Evolutionary conservation across 37 sponge, comb jelly and placozoan genomes (phyloP).

Genomic region (Ianthella basta): DNA sequence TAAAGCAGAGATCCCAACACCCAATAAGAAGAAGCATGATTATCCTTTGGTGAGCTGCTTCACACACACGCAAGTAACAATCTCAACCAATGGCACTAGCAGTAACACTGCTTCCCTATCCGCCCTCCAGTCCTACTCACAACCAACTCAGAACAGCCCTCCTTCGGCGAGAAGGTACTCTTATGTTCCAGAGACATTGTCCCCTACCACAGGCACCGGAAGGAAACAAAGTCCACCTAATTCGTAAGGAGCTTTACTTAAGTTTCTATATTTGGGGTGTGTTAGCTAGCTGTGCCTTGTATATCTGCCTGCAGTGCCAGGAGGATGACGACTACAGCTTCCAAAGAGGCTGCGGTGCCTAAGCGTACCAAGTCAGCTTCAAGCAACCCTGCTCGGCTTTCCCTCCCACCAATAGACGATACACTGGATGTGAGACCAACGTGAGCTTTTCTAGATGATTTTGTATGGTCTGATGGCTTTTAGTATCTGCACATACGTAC

Average conservation of each 20-base stretch:
- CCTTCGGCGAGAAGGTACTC: slow-evolving; percentile 18
- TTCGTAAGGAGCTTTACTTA: background rate
- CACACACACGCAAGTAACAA: background rate
- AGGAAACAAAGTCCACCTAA: background rate
- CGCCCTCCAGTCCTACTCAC: slow-evolving; percentile 3
- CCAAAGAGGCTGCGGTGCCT: slow-evolving; percentile 5
- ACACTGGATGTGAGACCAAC: slow-evolving; percentile 58
- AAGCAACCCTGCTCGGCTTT: slow-evolving; percentile 38
- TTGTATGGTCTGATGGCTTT: too few species aligned
- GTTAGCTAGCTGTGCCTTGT: background rate
- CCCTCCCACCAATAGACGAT: slow-evolving; percentile 75
- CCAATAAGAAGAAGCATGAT: slow-evolving; percentile 5
- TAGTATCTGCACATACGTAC: too few species aligned
- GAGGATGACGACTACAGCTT: background rate
- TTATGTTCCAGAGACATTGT: background rate
- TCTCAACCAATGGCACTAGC: background rate
- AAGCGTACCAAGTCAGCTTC: slow-evolving; percentile 26
- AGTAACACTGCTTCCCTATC: background rate
- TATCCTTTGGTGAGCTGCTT: background rate
- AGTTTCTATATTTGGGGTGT: background rate
- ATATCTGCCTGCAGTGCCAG: background rate
- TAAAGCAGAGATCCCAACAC: slow-evolving; percentile 16
- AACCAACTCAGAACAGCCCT: slow-evolving; percentile 20
- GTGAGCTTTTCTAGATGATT: slow-evolving; percentile 15
- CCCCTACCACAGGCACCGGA: background rate